phyloP scores from a whole-genome alignment of 2,888 invertebrate genomes.

The Tetranychus piercei region DNA sequence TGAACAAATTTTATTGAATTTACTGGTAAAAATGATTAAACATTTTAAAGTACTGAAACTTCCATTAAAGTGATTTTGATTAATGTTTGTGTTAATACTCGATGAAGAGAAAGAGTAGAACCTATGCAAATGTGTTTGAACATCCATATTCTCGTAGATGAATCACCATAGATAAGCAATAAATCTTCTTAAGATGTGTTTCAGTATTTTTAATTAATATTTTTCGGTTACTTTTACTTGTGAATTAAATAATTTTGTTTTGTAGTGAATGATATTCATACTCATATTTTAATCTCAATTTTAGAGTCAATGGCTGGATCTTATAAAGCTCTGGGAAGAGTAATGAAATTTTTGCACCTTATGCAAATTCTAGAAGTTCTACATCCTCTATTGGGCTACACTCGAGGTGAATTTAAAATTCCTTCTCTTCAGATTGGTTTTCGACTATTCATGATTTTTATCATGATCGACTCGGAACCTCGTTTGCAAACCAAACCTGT shows the following conservation, averaged over 20 bases:
- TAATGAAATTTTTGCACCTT: conserved; percentile 60
- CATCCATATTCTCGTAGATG: too few species aligned
- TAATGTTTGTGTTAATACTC: too few species aligned
- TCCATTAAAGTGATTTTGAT: too few species aligned
- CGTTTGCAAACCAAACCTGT: conserved; percentile 70
- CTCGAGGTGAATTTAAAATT: conserved; percentile 51
- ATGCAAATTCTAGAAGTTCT: conserved; percentile 68
- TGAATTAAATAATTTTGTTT: too few species aligned
- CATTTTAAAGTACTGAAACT: background rate
- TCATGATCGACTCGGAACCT: conserved; percentile 62
- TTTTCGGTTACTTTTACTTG: too few species aligned
- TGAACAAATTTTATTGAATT: too few species aligned
- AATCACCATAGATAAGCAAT: too few species aligned
- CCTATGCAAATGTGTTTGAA: too few species aligned
- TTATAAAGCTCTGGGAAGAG: conserved; percentile 53
- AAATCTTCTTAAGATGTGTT: too few species aligned
- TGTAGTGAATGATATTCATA: too few species aligned
- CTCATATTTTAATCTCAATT: background rate
- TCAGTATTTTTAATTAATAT: too few species aligned
- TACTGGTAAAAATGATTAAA: background rate
- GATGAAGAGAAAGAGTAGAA: too few species aligned
- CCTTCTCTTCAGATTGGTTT: conserved; percentile 62
- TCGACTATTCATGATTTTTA: conserved; percentile 55
- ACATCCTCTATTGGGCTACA: conserved; percentile 72
- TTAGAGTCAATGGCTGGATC: conserved; percentile 47